Base-by-base conservation (phyloP, 2,888 invertebrate genomes). In the Lobophora halterata region DNA sequence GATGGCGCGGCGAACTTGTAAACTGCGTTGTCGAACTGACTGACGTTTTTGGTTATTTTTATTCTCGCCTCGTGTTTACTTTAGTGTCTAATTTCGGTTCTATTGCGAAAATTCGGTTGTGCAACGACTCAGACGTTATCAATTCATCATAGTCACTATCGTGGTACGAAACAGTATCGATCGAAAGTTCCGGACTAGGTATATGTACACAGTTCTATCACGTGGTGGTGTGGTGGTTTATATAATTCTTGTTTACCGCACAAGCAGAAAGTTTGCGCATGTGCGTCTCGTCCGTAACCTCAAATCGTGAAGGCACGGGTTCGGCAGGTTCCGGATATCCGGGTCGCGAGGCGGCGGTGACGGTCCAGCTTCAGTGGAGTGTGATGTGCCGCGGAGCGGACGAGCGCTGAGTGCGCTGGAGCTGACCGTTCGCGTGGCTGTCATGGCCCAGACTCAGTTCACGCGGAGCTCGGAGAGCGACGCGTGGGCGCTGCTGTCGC, bases 401-500 rank as follows among this genome's bases (percentile, higher is more conserved):
- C 72, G 65, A 69, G 78, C 78, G 79, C 71, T 77, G 71, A 67
- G 61, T 68, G 71, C 73, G 71, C 73, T 79, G 82, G 76, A 82
- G 82, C 82, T 79, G 74, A 58, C 64, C 60, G 54, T 68, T 64
- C 68, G 76, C 66, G 73, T 49, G 76, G 63, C 70, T 65, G 78
- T 65, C 69, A 87, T 87, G 87, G 86, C 86, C 71, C 85, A 85
- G 91, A 91, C 92, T 83, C 89, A 91, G 86, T 91, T 90, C 86
- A 90, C 91, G 76, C 90, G 91, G 79, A 92, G 93, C 81, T 91
- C 93, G 70, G 94, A 94, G 89, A 93, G 93, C 89, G 96, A 96
- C 91, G 97, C 96, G 71, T 94, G 95, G 94, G 96, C 96, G 79
- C 91, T 96, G 69, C 90, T 96, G 72, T 93, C 96, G 73, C 90